phyloP scores from a whole-genome alignment of 2,888 invertebrate genomes.

The Abrostola tripartita region DNA sequence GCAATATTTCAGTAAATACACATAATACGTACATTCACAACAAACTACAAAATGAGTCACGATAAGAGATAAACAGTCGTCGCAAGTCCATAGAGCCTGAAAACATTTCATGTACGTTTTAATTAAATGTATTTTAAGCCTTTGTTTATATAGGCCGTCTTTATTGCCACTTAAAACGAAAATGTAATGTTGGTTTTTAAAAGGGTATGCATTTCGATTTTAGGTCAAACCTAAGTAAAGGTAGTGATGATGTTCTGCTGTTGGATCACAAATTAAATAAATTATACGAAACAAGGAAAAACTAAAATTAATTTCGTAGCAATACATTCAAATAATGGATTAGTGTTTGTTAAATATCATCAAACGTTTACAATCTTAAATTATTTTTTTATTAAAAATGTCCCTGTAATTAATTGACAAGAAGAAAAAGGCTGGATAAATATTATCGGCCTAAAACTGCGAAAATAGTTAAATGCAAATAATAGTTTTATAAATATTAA shows the following conservation, averaged over 20 bases:
- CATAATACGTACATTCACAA: constrained; percentile 87
- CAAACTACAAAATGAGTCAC: constrained; percentile 86
- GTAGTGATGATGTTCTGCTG: constrained; percentile 60
- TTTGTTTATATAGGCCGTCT: constrained; percentile 18
- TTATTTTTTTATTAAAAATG: no score
- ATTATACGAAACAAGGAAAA: no score
- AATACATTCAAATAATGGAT: no score
- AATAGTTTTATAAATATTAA: no score
- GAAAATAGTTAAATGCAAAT: no score
- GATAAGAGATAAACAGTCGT: constrained; percentile 84
- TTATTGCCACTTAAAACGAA: constrained; percentile 34
- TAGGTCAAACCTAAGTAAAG: constrained; percentile 28
- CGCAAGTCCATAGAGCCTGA: constrained; percentile 85
- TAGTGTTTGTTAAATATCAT: no score
- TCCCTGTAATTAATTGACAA: no score
- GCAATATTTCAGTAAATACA: constrained; percentile 83
- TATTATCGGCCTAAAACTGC: no score
- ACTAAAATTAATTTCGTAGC: no score
- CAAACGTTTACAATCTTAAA: no score
- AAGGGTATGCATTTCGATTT: constrained; percentile 11
- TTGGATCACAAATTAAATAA: background rate
- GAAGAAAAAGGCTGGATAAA: no score
- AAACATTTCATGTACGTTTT: constrained; percentile 41
- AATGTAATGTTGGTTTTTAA: constrained; percentile 15
- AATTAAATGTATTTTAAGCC: constrained; percentile 29